Evolutionary conservation across 2,888 invertebrate species (phyloP).

Genomic region (Gonocerus acuteangulatus): DNA sequence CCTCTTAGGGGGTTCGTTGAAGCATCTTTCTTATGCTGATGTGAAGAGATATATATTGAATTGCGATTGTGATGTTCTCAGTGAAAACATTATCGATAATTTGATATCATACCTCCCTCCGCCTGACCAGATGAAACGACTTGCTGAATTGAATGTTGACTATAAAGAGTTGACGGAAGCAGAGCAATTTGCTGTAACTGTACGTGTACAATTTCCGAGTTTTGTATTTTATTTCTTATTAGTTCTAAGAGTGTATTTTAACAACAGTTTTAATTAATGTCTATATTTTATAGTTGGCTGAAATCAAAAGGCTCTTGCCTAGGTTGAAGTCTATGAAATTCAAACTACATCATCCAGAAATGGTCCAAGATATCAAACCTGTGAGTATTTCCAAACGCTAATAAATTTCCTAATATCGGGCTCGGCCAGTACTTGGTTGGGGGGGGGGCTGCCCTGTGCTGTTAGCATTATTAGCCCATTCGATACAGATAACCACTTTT

Average conservation of each 20-base stretch:
- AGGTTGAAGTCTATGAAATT: constrained; percentile 84
- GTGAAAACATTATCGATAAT: constrained; percentile 80
- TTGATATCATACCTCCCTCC: constrained; percentile 86
- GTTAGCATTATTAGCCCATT: too few relatives aligned
- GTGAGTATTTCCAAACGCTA: too few relatives aligned
- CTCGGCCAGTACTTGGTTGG: too few relatives aligned
- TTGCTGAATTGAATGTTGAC: constrained; percentile 70
- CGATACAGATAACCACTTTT: too few relatives aligned
- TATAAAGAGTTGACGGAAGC: constrained; percentile 81
- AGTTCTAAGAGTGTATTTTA: too few relatives aligned
- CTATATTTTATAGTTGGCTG: constrained; percentile 56
- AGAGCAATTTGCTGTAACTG: constrained; percentile 87
- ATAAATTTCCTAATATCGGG: too few relatives aligned
- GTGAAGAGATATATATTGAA: constrained; percentile 73
- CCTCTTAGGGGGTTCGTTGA: constrained; percentile 73
- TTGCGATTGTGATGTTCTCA: constrained; percentile 78
- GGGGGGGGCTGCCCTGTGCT: too few relatives aligned
- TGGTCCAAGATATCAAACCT: constrained; percentile 79
- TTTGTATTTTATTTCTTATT: too few relatives aligned
- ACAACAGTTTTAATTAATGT: too few relatives aligned
- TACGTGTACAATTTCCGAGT: constrained; percentile 41
- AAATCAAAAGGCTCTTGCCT: constrained; percentile 78
- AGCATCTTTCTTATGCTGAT: constrained; percentile 71
- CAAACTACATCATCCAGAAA: constrained; percentile 76
- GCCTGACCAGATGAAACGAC: constrained; percentile 76